Evolutionary conservation across 2,797 vertebrate species (phyloP), one percentile per base, ranked within the genome.

Genomic region (Urophycis tenuis): DNA sequence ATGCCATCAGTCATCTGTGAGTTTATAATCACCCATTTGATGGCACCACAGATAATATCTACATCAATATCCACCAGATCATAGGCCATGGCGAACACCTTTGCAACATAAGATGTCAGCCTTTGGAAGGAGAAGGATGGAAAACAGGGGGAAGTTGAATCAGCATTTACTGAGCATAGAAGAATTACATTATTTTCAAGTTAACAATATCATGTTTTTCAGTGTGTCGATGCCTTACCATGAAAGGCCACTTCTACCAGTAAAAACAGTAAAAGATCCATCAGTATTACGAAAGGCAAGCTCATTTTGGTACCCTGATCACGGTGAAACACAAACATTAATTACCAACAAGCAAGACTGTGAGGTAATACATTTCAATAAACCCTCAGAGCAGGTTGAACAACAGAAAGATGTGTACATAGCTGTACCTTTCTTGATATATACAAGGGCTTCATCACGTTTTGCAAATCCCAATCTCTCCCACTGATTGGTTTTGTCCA

Each of bases 401-500:
- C 53, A 60, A 60, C 22, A 22, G 22, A 60, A n/a, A 60, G n/a
- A 25, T 60, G 7, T 60, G 22, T 60, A 25, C 25, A 60, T 19
- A 60, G 53, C 6, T 14, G 29, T 82, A 97, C 96, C 96, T 5
- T 83, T 90, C 29, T 0, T 85, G 33, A 98, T 96, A 78, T 95
- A 85, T 0, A 82, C n/a, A 25, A 96, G 5, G 32, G 94, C 92
- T 0, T 86, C 81, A 0, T 45, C 0, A 0, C 96, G 91, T 17
- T 87, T 92, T 0, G 88, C 7, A 0, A 95, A 0, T 0, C 95
- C 94, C 0, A 96, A 36, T 73, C 0, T 75, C 2, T 95, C 94
- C 97, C 96, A 98, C 67, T 98, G 94, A 0, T 82, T 77, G 0
- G 94, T 96, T 69, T n/a, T 86, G 81, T 98, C 97, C 86, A 99